Percentiles rank a stretch among this genome's conserved stretches.
Evolutionary conservation across 2,888 invertebrate genomes (phyloP).

Genomic region (Chaetogeoica ovagalla): DNA sequence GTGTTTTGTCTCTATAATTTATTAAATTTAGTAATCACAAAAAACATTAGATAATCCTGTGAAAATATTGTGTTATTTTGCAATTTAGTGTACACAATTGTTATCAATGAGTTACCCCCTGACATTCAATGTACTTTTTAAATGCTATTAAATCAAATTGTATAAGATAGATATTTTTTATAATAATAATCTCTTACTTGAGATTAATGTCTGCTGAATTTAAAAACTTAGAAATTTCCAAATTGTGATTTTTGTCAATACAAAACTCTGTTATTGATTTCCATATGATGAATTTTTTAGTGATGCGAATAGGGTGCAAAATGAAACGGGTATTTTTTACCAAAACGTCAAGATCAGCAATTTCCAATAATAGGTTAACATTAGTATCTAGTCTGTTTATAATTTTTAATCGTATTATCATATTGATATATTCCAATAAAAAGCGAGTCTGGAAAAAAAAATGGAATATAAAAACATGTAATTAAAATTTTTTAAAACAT

Average conservation of each 20-base stretch:
- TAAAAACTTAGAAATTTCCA: background rate
- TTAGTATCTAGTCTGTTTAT: background rate
- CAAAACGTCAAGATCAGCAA: background rate
- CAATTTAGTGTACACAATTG: too few relatives aligned
- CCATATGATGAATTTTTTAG: background rate
- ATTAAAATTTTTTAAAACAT: background rate
- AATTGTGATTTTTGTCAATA: background rate
- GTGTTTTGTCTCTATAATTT: too few relatives aligned
- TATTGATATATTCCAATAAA: background rate
- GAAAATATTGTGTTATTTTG: too few relatives aligned
- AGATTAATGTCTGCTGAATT: background rate
- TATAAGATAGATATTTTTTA: too few relatives aligned
- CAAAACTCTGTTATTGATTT: slow-evolving; percentile 5
- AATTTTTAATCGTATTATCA: background rate
- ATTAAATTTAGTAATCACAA: too few relatives aligned
- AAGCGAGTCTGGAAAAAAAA: slow-evolving; percentile 15
- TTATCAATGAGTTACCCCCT: too few relatives aligned
- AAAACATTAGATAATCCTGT: too few relatives aligned
- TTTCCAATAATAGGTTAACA: slow-evolving; percentile 7
- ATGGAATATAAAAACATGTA: background rate
- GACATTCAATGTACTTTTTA: too few relatives aligned
- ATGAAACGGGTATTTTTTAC: background rate
- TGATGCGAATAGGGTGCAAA: background rate
- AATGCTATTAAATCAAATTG: too few relatives aligned
- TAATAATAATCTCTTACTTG: slow-evolving; percentile 13